Evolutionary conservation across 2,888 invertebrate species (phyloP), one percentile per base, ranked within the genome.

Genomic region (Pristionchus entomophagus): DNA sequence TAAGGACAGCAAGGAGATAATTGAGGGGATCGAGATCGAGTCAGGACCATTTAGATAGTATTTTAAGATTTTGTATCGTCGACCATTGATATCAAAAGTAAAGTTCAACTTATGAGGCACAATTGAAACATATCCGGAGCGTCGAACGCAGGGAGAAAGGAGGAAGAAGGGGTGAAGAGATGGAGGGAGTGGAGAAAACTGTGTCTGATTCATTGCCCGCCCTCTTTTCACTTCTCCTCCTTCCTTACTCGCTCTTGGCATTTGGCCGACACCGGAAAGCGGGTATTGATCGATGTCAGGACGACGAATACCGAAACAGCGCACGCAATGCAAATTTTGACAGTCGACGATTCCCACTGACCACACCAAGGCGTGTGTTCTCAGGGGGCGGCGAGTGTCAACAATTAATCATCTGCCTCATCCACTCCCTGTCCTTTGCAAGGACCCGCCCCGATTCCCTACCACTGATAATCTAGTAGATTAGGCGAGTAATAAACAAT

Each of bases 191-290:
- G 73, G n/a, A 26, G 41, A 73, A 41, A 73, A 73, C 41, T 41
- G 10, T 73, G 73, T 73, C 73, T 73, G 73, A 73, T 45, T 73
- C 73, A 73, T 73, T 65, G 65, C 19, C 38, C 65, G 65, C 73
- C 73, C 73, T 73, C 38, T 41, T 45, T 5, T n/a, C 22, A 14
- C 22, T 22, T 56, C 19, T 19, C 8, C 45, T 73, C 12, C 73
- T 59, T 73, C 73, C 41, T 73, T 73, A 41, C 73, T 45, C 41
- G 41, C 41, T 45, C 41, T 29, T 73, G 73, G 73, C 73, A 73
- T 73, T 73, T 73, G 26, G 73, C 62, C 62, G 62, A 62, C n/a
- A n/a, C 62, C 65, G 65, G 73, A 73, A 73, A 45, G 73, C 10
- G 65, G 22, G 73, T 26, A 73, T 73, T 41, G 41, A 73, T 73